phyloP scores from a whole-genome alignment of 2,888 invertebrate genomes.

The Platynereis dumerilii region DNA sequence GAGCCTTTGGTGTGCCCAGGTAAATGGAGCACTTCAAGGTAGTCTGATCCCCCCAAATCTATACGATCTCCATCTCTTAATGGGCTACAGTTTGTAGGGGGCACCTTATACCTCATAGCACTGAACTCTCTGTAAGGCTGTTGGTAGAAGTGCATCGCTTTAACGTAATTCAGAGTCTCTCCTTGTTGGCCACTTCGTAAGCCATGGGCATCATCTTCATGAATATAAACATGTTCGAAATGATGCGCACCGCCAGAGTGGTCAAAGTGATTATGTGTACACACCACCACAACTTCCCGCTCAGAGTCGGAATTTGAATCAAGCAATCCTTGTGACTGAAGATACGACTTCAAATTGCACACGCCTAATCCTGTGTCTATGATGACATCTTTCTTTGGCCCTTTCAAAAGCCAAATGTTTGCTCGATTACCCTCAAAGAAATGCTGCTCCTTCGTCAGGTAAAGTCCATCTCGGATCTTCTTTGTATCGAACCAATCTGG shows the following conservation, averaged over 20 bases:
- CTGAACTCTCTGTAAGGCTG: slow-evolving; percentile 31
- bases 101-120: slow-evolving; percentile 31
- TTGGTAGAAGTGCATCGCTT: slow-evolving; percentile 29
- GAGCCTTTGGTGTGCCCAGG: slow-evolving; percentile 37
- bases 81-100: slow-evolving; percentile 31
- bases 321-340: slow-evolving; percentile 27
- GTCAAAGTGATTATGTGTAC: slow-evolving; percentile 38
- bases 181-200: slow-evolving; percentile 24
- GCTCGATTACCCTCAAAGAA: slow-evolving; percentile 32
- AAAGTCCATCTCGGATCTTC: slow-evolving; percentile 27
- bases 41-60: slow-evolving; percentile 34
- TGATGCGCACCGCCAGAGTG: slow-evolving; percentile 38
- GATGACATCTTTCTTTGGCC: slow-evolving; percentile 34
- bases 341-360: slow-evolving; percentile 32
- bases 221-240: slow-evolving; percentile 34
- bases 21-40: slow-evolving; percentile 32
- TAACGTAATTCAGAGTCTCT: slow-evolving; percentile 38
- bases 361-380: slow-evolving; percentile 39
- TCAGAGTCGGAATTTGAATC: slow-evolving; percentile 9
- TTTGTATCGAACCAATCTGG: slow-evolving; percentile 33
- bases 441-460: slow-evolving; percentile 29
- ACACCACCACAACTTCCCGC: slow-evolving; percentile 29
- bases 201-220: slow-evolving; percentile 30
- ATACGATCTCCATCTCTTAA: slow-evolving; percentile 33
- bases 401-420: slow-evolving; percentile 38